A percentile compares a stretch with the other conserved stretches of the same genome.
Evolutionary conservation across 2,888 invertebrate species (phyloP).

Genomic region (Thelaira solivaga): DNA sequence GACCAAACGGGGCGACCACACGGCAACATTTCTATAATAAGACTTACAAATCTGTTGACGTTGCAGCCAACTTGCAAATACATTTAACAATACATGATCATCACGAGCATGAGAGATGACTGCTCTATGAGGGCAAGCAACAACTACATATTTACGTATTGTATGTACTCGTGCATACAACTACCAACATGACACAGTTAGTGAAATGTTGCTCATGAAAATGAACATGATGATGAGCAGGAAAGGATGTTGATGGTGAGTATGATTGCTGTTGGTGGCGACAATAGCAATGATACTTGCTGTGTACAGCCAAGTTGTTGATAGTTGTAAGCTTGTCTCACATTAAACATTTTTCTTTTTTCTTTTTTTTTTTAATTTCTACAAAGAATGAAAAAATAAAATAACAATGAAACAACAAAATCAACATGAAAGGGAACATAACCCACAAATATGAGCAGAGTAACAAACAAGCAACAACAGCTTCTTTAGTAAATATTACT

Average conservation of each 20-base stretch:
- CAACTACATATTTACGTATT: too few species aligned
- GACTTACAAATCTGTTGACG: slow-evolving; percentile 14
- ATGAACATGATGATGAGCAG: neutral
- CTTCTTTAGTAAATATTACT: neutral
- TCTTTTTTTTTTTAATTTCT: too few species aligned
- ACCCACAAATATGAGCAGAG: slow-evolving; percentile 55
- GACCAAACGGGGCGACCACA: slow-evolving; percentile 39
- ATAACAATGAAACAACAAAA: slow-evolving; percentile 42
- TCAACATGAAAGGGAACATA: slow-evolving; percentile 51
- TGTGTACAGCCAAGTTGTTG: slow-evolving; percentile 26
- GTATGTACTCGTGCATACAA: too few species aligned
- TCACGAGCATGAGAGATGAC: slow-evolving; percentile 38
- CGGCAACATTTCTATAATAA: slow-evolving; percentile 18
- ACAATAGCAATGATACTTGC: slow-evolving; percentile 11
- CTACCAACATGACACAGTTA: slow-evolving; percentile 7
- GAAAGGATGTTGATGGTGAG: neutral
- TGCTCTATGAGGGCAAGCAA: neutral
- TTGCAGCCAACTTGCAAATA: slow-evolving; percentile 18
- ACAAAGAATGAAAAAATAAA: too few species aligned
- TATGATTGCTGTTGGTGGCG: slow-evolving; percentile 32
- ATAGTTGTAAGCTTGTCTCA: slow-evolving; percentile 48
- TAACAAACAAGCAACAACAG: slow-evolving; percentile 41
- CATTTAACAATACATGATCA: slow-evolving; percentile 14
- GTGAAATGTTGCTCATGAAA: slow-evolving; percentile 1
- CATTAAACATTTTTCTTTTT: slow-evolving; percentile 26